Conservation (phyloP, 1,140 invertebrate species). For the Aphelenchoides besseyi region DNA sequence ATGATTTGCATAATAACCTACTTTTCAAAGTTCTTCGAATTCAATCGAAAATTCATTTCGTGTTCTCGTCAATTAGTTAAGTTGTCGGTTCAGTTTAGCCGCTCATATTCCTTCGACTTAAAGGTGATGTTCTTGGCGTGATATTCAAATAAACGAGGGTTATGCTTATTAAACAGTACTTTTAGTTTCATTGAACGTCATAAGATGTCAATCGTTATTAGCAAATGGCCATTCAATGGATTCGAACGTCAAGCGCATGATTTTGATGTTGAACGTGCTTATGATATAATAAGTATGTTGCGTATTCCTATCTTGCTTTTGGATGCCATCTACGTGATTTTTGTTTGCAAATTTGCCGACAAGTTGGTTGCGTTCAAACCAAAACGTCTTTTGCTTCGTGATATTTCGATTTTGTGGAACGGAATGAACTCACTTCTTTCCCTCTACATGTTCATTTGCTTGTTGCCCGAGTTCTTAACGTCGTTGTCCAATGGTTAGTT, state of each 20-base stretch:
- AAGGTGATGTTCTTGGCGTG: too few species aligned
- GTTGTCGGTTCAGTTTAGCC: too few species aligned
- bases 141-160: too few species aligned
- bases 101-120: too few species aligned
- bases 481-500: constrained; percentile 17
- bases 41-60: too few species aligned
- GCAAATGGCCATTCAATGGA: neutral
- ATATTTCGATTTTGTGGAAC: constrained; percentile 27
- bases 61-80: too few species aligned
- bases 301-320: neutral
- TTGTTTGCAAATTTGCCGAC: constrained; percentile 7
- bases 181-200: too few species aligned
- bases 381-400: neutral
- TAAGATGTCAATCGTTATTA: neutral
- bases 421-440: constrained; percentile 23
- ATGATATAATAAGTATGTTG: neutral
- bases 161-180: too few species aligned
- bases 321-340: constrained; percentile 11
- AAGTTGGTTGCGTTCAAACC: neutral
- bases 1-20: too few species aligned
- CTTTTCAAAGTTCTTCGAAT: too few species aligned
- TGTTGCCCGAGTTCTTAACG: constrained; percentile 26
- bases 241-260: neutral
- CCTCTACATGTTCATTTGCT: constrained; percentile 12
- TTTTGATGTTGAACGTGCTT: constrained; percentile 3